phyloP scores from a whole-genome alignment of 2,888 invertebrate genomes.

The Cabera pusaria region DNA sequence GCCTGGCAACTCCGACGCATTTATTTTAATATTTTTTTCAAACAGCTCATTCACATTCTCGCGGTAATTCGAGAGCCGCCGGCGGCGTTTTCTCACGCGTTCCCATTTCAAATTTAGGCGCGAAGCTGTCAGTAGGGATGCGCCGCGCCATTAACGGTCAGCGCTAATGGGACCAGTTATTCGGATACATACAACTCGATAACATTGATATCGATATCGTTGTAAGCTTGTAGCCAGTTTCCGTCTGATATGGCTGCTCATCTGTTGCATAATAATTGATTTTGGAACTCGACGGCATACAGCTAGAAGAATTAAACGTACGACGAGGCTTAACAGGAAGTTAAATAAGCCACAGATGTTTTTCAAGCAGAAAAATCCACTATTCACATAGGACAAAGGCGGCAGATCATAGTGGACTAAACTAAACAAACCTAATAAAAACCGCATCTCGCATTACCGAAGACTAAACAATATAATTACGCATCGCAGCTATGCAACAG shows the following conservation, averaged over 20 bases:
- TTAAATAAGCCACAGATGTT: too few relatives aligned
- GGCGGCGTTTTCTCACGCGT: constrained; percentile 71
- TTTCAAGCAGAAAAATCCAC: too few relatives aligned
- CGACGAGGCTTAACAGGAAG: too few relatives aligned
- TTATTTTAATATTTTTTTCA: constrained; percentile 25
- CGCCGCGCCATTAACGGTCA: constrained; percentile 19
- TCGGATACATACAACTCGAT: constrained; percentile 10
- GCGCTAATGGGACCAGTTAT: constrained; percentile 23
- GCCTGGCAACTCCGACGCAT: constrained; percentile 6
- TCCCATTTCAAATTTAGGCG: constrained; percentile 71
- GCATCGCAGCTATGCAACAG: too few relatives aligned
- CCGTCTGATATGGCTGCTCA: too few relatives aligned
- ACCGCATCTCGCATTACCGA: too few relatives aligned
- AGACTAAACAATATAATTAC: too few relatives aligned
- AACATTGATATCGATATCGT: constrained; percentile 14
- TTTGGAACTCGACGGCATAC: too few relatives aligned
- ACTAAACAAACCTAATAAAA: too few relatives aligned
- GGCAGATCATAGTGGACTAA: too few relatives aligned
- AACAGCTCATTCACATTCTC: constrained; percentile 61
- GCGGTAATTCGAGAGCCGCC: constrained; percentile 60
- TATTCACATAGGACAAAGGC: too few relatives aligned
- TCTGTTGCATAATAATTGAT: not conserved
- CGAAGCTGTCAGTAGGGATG: constrained; percentile 57
- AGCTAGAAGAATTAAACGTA: too few relatives aligned
- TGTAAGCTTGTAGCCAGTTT: constrained; percentile 8